phyloP scores from a whole-genome alignment of 2,888 invertebrate species.

The Rotaria macrura region DNA sequence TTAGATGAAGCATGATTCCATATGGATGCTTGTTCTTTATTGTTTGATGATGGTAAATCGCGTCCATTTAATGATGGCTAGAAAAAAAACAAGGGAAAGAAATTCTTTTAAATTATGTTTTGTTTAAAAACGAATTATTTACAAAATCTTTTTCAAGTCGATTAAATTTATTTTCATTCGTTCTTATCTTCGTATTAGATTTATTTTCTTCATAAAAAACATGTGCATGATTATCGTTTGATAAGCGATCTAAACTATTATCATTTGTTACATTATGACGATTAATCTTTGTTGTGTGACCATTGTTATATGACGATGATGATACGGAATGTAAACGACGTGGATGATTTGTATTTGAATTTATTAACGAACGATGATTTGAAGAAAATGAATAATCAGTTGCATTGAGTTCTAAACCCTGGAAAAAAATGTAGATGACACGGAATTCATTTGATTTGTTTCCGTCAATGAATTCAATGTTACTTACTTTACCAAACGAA shows the following conservation, averaged over 20 bases:
- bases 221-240: too few species aligned
- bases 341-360: background rate
- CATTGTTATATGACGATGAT: background rate
- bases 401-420: background rate
- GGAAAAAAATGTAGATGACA: too few species aligned
- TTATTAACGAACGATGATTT: background rate
- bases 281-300: background rate
- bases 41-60: background rate
- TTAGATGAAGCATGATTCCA: background rate
- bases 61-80: background rate
- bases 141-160: background rate
- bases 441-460: too few species aligned
- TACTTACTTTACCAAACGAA: background rate
- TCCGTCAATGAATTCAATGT: too few species aligned
- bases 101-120: background rate
- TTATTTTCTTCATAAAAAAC: background rate
- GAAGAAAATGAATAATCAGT: background rate
- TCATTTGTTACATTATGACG: background rate
- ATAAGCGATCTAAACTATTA: too few species aligned
- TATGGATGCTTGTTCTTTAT: background rate
- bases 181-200: background rate
- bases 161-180: background rate
- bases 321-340: slow-evolving; percentile 1
- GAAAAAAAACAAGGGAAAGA: background rate
- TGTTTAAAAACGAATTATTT: background rate